A percentile compares a stretch with the other conserved stretches of the same genome.
Conservation (phyloP, 2,888 invertebrate genomes). For the Chorisops tibialis region DNA sequence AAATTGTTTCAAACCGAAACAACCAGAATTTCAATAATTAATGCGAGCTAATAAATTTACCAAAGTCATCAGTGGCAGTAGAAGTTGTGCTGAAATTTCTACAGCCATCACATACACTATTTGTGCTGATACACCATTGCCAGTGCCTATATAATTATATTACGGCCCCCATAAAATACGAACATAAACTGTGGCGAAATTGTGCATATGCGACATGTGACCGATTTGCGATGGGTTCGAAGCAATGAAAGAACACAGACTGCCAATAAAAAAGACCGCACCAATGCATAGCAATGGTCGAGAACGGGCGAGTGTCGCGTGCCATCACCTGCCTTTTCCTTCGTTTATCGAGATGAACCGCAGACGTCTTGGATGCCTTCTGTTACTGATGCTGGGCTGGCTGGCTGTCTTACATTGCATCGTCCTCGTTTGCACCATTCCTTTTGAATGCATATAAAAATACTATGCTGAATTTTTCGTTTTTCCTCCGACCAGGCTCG, state of each 20-base stretch:
- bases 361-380: slow-evolving; percentile 16
- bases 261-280: no score
- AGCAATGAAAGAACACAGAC: no score
- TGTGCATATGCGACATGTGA: slow-evolving; percentile 14
- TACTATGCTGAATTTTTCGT: no score
- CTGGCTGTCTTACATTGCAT: not conserved
- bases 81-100: no score
- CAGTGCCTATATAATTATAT: not conserved
- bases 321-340: slow-evolving; percentile 29
- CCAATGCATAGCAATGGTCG: not conserved
- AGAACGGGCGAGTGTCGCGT: slow-evolving; percentile 26
- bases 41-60: no score
- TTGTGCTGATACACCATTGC: no score
- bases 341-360: slow-evolving; percentile 20
- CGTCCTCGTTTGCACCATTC: not conserved
- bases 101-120: no score
- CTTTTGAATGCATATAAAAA: not conserved
- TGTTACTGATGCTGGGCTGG: slow-evolving; percentile 11
- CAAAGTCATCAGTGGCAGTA: no score
- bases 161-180: slow-evolving; percentile 15
- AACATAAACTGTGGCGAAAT: slow-evolving; percentile 3
- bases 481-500: no score
- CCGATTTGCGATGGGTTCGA: slow-evolving; percentile 4
- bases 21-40: no score
- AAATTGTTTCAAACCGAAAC: no score